Conservation (phyloP, 2,888 invertebrate species). For the Drosophila tanythrix region DNA sequence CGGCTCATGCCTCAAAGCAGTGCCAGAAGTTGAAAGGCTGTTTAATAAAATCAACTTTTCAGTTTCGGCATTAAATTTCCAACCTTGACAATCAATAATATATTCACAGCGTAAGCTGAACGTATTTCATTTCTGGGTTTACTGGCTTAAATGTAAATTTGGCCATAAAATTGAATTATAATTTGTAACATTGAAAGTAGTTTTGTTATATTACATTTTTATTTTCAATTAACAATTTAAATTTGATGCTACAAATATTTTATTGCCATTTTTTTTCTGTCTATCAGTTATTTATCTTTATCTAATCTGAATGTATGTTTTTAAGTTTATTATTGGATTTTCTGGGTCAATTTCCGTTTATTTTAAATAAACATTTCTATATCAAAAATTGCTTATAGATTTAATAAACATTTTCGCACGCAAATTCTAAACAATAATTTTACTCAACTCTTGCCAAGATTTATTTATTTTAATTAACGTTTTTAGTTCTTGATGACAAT, state of each 20-base stretch:
- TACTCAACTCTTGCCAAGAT: too few relatives aligned
- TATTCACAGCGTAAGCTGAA: not conserved
- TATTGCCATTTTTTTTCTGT: not conserved
- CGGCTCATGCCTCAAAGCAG: conserved; percentile 16
- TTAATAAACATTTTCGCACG: too few relatives aligned
- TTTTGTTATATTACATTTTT: not conserved
- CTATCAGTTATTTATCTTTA: not conserved
- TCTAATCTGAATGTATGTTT: not conserved
- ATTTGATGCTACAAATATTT: not conserved
- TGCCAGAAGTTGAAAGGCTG: conserved; percentile 10
- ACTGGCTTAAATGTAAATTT: not conserved
- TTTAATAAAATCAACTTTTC: conserved; percentile 18
- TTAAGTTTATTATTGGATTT: not conserved
- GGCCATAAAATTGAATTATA: not conserved
- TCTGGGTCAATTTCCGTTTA: not conserved
- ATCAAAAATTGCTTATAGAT: too few relatives aligned
- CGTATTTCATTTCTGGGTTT: not conserved
- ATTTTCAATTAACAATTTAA: not conserved
- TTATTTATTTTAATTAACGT: not conserved
- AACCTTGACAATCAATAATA: conserved; percentile 1
- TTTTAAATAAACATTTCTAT: not conserved
- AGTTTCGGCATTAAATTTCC: conserved; percentile 32
- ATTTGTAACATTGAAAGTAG: not conserved
- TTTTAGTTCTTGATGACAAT: not conserved
- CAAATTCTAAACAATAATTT: too few relatives aligned